phyloP scores from a whole-genome alignment of 2,797 vertebrate genomes.

The Pyrrhura leucotis region DNA sequence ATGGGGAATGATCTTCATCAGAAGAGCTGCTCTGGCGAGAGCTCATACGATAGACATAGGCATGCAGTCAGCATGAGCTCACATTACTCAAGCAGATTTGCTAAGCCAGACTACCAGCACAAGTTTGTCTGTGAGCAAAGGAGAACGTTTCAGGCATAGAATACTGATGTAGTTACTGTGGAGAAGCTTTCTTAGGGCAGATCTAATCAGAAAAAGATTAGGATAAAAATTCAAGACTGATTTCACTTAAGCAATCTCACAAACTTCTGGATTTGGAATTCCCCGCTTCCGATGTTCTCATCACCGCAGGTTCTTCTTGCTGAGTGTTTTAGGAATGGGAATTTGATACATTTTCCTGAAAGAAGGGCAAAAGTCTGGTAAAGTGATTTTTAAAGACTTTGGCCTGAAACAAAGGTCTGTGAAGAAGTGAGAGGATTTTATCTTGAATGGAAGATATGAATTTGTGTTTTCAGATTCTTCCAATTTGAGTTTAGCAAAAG shows the following conservation, averaged over 20 bases:
- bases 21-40: neutral
- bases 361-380: neutral
- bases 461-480: conserved; percentile 12
- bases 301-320: neutral
- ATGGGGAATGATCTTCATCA: neutral
- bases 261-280: neutral
- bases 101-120: neutral
- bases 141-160: fast-evolving
- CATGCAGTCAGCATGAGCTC: neutral
- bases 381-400: conserved; percentile 42
- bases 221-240: neutral
- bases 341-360: conserved; percentile 45
- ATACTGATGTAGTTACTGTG: neutral
- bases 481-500: neutral
- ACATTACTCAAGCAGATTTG: neutral
- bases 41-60: neutral
- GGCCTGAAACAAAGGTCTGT: conserved; percentile 14
- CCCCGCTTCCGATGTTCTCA: neutral
- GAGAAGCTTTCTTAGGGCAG: neutral
- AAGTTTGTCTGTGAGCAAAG: neutral
- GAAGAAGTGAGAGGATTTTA: conserved; percentile 12
- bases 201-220: neutral
- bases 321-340: neutral
- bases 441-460: conserved; percentile 20
- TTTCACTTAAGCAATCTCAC: neutral